Evolutionary conservation across 2,797 vertebrate genomes (phyloP).

Genomic region (Ibycter americanus): DNA sequence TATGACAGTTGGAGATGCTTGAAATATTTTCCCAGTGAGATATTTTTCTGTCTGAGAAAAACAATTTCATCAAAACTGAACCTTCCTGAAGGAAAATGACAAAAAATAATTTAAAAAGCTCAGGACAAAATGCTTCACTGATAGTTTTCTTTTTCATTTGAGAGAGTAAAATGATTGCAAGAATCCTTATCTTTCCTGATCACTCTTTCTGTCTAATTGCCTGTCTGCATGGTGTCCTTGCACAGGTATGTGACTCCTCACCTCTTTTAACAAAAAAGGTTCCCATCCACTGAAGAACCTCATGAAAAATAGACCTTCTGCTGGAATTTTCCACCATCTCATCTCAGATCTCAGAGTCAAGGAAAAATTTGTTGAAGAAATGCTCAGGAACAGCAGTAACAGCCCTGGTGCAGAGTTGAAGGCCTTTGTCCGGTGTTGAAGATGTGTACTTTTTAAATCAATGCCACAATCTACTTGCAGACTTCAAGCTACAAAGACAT

Average conservation of each 20-base stretch:
- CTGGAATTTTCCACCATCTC: not conserved
- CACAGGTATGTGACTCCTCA: not conserved
- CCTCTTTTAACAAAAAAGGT: not conserved
- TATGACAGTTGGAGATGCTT: not conserved
- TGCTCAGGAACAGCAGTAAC: not conserved
- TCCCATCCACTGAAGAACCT: not conserved
- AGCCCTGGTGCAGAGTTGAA: not conserved
- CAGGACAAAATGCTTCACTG: not conserved
- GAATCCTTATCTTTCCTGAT: not conserved
- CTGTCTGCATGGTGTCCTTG: not conserved
- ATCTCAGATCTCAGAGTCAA: not conserved
- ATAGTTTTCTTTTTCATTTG: not conserved
- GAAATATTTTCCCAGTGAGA: not conserved
- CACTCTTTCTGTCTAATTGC: not conserved
- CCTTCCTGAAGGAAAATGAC: not conserved
- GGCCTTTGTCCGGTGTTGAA: not conserved
- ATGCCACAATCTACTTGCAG: not conserved
- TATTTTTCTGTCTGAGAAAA: not conserved
- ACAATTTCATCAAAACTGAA: not conserved
- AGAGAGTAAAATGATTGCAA: not conserved
- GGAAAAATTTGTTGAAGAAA: not conserved
- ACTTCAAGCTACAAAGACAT: not conserved
- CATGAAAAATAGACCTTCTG: not conserved
- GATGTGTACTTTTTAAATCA: not conserved
- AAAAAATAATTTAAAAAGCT: not conserved